phyloP scores from a whole-genome alignment of 1,140 invertebrate species.

The Microvelia longipes region DNA sequence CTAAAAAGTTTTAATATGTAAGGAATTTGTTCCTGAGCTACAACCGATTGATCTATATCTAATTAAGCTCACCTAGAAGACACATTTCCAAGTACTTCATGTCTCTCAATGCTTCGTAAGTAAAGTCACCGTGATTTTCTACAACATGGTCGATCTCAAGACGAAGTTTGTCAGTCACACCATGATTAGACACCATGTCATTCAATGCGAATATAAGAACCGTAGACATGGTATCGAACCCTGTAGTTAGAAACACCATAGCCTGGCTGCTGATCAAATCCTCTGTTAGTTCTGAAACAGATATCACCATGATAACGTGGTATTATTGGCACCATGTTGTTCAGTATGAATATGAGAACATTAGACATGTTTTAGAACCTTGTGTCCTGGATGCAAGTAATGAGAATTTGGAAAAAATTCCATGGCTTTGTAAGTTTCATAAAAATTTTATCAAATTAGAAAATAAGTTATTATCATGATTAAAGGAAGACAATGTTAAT shows the following conservation, averaged over 20 bases:
- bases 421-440: background rate
- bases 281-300: background rate
- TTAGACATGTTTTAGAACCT: too few species aligned
- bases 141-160: background rate
- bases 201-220: background rate
- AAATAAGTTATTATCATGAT: background rate
- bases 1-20: too few species aligned
- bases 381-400: too few species aligned
- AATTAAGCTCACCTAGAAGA: background rate
- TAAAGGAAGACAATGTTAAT: too few species aligned
- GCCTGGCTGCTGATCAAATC: background rate
- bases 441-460: background rate
- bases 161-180: background rate
- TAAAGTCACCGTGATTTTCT: background rate
- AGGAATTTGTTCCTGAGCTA: too few species aligned
- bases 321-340: background rate
- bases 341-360: too few species aligned
- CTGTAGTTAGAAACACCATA: background rate
- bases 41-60: too few species aligned
- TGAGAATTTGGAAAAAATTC: background rate
- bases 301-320: background rate
- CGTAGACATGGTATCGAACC: background rate
- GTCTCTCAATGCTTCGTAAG: background rate
- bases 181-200: background rate
- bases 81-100: background rate